Base-by-base conservation (phyloP, 2,888 invertebrate genomes). In the Melanostoma mellinum region DNA sequence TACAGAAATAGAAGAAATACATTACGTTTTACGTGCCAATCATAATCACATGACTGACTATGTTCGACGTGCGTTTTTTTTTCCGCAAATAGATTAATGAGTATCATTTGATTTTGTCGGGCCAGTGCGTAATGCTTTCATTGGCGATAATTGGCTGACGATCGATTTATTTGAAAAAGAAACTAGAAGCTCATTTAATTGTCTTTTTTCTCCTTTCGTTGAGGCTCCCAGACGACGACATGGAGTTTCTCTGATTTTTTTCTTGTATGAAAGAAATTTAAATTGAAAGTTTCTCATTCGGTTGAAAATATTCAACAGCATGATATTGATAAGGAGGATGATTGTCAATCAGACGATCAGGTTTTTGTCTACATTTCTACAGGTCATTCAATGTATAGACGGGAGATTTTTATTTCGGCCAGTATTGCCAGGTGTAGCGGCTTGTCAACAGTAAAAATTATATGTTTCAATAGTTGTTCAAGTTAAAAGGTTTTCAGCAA, bases 151-250 rank as follows among this genome's bases (percentile, higher is more conserved):
- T 61, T 9, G 9, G 8, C 35, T 46, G 1, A 46, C 4, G 46
- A 46, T 4, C 35, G 9, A 46, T 46, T 61, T 20, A 61, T 46
- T 60, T 46, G 30, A 9, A 4, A 40, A n/a, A 10, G 10, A 42
- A 60, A 42, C n/a, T 32, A 8, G 20, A 10, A 3, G 44, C 4
- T 44, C n/a, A 33, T 1, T 36, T 61, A 6, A 35, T 6, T 44
- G 42, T 44, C n/a, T 46, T 61, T 60, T 35, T 3, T 46, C 33
- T 60, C n/a, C n/a, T n/a, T n/a, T n/a, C n/a, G n/a, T 46, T 1
- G n/a, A 60, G 6, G 9, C 35, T 60, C 42, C n/a, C 32, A 30
- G 50, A 30, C 6, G n/a, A n/a, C n/a, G n/a, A 3, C 3, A 8
- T 30, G 20, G 8, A n/a, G 6, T 30, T 40, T 9, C 5, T 42